phyloP scores from a whole-genome alignment of 2,888 invertebrate genomes.

The Heliconius ethilla region DNA sequence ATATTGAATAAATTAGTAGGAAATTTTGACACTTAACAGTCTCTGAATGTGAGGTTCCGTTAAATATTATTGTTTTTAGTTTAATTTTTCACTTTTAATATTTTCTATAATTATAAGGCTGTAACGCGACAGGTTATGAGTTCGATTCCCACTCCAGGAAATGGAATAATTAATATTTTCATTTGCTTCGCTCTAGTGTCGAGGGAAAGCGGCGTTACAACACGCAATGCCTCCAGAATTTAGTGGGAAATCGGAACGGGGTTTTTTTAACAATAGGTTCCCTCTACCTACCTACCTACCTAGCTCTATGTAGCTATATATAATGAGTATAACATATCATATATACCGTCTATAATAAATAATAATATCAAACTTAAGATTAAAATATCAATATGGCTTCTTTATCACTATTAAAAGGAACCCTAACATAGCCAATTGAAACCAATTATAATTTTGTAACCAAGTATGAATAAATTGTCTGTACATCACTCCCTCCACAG shows the following conservation, averaged over 20 bases:
- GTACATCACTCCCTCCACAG: constrained; percentile 15
- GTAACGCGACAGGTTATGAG: too few relatives aligned
- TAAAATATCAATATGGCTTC: background rate
- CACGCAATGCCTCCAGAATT: too few relatives aligned
- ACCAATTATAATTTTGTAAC: constrained; percentile 27
- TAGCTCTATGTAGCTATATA: too few relatives aligned
- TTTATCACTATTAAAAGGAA: constrained; percentile 3
- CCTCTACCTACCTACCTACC: too few relatives aligned
- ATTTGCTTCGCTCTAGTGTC: too few relatives aligned
- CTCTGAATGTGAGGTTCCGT: constrained; percentile 9
- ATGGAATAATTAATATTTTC: too few relatives aligned
- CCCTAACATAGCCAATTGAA: constrained; percentile 27
- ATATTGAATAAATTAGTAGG: constrained; percentile 48
- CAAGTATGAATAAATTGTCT: constrained; percentile 26
- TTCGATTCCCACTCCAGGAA: too few relatives aligned
- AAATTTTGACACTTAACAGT: constrained; percentile 32
- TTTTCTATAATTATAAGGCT: too few relatives aligned
- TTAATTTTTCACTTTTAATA: background rate
- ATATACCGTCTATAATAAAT: background rate
- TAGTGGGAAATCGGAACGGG: too few relatives aligned
- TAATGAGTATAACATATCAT: too few relatives aligned
- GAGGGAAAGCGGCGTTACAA: too few relatives aligned
- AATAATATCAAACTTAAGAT: background rate
- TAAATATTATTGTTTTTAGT: background rate
- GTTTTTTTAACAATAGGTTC: too few relatives aligned